Evolutionary conservation across 2,113 vertebrate species (phyloP), one percentile per base, ranked within the genome.

Genomic region (Struthio camelus): DNA sequence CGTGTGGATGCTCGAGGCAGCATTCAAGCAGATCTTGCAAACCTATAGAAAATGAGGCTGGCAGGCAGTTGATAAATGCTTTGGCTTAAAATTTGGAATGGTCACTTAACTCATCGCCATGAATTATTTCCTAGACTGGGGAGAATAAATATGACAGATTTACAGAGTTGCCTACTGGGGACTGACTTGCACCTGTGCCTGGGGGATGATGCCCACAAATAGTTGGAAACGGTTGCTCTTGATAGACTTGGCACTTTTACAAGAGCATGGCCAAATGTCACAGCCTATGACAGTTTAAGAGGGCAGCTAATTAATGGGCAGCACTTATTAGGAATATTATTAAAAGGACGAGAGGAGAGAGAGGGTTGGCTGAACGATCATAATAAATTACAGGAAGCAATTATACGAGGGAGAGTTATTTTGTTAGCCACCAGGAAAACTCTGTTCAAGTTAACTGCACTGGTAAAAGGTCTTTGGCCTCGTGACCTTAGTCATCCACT

Each of bases 151-250:
- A 94, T 69, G n/a, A 38, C 82, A 94, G 92, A 93, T 95, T 96
- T 95, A 88, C 81, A 89, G 81, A 94, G 95, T 91, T 91, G 93
- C 78, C 85, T 94, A 34, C 71, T 70, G 48, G 54, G n/a, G 61
- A 80, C 59, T 66, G 87, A 71, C 92, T 85, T 95, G 95, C 96
- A 97, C 90, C 97, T 97, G 94, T 97, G 82, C 46, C 88, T 94
- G 94, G 97, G 95, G 87, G 94, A 97, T 90, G 95, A 80, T 96
- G 91, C 88, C 95, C 83, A 89, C 95, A 97, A 96, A 97, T 96
- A 96, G 94, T 89, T 94, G 76, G 87, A 92, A 97, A 85, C 62
- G 4, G 12, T 89, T 93, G 77, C 96, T 96, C 90, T 93, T 84
- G 83, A 75, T 90, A 93, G 59, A 76, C 89, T 90, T 97, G 97